Evolutionary conservation across 1,140 invertebrate species (phyloP), one percentile per base, ranked within the genome.

Genomic region (Delia radicum): DNA sequence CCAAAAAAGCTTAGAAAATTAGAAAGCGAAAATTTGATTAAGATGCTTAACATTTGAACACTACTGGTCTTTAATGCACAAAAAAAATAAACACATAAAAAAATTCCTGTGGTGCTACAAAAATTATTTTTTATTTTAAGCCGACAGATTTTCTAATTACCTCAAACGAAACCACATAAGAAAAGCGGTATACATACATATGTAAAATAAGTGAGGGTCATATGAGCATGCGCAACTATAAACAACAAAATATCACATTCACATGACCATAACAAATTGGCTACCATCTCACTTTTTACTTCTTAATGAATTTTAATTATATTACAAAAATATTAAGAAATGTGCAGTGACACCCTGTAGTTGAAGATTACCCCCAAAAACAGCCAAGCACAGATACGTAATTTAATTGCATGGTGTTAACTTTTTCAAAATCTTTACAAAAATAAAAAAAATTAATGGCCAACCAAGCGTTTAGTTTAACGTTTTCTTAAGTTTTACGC

Each of bases 401-500:
- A 21, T 21, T 21, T 21, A 55, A n/a, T 18, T 48, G 10, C 42
- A 55, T 55, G 48, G 48, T 21, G 48, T 55, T 8, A 21, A 55
- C 7, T 37, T 37, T 55, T 55, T 48, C 12, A 15, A n/a, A 21
- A 55, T 55, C 7, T 8, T 55, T 55, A 55, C 48, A 24, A 3
- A 42, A 42, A 42, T 42, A 42, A 42, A 42, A 55, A 55, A 55
- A 55, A 3, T 55, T 55, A 55, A 55, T 55, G 48, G n/a, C 21
- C n/a, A 67, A 31, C 63, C 63, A 67, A 67, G 63, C 63, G 63
- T 67, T 67, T 67, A 31, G 28, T 67, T 65, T 65, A 55, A 21
- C 37, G n/a, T 15, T 65, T 65, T 65, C 27, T 28, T 28, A 15
- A 31, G 12, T 67, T 31, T 31, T 29, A 29, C 15, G 13, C 63